Conservation (phyloP, 2,113 vertebrate genomes). For the Spea bombifrons region DNA sequence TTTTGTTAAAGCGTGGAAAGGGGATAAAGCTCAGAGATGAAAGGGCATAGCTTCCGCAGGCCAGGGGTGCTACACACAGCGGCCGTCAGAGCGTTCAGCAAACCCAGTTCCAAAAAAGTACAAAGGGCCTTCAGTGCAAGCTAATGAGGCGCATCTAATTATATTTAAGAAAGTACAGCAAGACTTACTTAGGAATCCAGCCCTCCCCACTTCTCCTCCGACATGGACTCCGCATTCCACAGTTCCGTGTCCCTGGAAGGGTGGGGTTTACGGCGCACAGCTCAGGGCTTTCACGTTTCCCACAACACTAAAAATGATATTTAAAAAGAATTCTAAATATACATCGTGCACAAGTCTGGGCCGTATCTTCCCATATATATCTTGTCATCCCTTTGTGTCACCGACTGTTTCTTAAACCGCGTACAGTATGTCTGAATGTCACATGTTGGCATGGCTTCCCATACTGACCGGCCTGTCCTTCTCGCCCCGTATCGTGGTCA, state of each 20-base stretch:
- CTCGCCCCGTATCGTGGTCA: not conserved
- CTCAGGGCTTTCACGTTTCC: slow-evolving; percentile 82
- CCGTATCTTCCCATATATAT: no score
- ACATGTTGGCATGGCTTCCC: not conserved
- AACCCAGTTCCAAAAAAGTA: slow-evolving; percentile 61
- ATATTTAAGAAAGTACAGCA: slow-evolving; percentile 70
- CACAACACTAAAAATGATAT: slow-evolving; percentile 75
- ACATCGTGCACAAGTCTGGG: no score
- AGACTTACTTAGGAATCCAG: slow-evolving; percentile 61
- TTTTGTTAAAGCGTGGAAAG: slow-evolving; percentile 45
- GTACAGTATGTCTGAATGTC: no score
- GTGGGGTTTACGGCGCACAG: not conserved
- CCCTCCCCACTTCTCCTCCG: slow-evolving; percentile 59
- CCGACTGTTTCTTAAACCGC: no score
- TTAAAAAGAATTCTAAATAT: slow-evolving; percentile 42
- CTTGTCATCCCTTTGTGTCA: no score
- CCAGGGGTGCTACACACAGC: slow-evolving; percentile 49
- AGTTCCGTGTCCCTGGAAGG: slow-evolving; percentile 21
- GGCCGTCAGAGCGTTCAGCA: slow-evolving; percentile 57
- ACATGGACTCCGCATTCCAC: slow-evolving; percentile 58
- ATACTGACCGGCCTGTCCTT: not conserved
- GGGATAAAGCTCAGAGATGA: slow-evolving; percentile 50
- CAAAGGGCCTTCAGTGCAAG: slow-evolving; percentile 70
- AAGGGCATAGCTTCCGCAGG: slow-evolving; percentile 46
- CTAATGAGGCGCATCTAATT: slow-evolving; percentile 75